Evolutionary conservation across 2,888 invertebrate species (phyloP).

Genomic region (Watsonalla binaria): DNA sequence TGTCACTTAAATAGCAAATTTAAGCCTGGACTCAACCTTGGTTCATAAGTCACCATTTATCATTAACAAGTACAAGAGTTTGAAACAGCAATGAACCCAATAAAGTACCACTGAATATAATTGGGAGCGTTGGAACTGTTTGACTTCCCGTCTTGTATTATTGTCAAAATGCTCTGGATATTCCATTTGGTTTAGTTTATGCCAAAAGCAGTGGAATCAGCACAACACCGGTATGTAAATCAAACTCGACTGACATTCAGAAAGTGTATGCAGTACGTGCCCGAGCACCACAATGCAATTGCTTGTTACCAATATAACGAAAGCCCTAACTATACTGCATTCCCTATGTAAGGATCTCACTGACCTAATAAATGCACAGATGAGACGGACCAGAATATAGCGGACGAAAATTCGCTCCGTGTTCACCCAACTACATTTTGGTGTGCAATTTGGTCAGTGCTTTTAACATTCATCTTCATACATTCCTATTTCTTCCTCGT

Average conservation of each 20-base stretch:
- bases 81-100: too few species aligned
- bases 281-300: constrained; percentile 11
- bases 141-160: too few species aligned
- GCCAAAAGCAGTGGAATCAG: constrained; percentile 5
- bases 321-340: background rate
- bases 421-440: background rate
- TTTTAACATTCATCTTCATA: too few species aligned
- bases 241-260: constrained; percentile 18
- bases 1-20: too few species aligned
- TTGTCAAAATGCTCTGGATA: background rate
- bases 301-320: constrained; percentile 8
- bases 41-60: too few species aligned
- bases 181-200: constrained; percentile 1
- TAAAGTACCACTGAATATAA: too few species aligned
- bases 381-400: background rate
- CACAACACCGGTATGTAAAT: constrained; percentile 9
- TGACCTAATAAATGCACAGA: background rate
- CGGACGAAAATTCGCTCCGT: background rate
- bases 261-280: constrained; percentile 26
- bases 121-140: too few species aligned
- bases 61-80: too few species aligned
- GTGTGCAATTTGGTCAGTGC: too few species aligned
- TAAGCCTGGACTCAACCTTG: too few species aligned
- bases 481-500: too few species aligned
- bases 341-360: background rate